These are phyloP conservation scores for Eriosoma lanigerum DNA, from an alignment of 1,140 invertebrate genomes.

Conservation along the genomic window DNA sequence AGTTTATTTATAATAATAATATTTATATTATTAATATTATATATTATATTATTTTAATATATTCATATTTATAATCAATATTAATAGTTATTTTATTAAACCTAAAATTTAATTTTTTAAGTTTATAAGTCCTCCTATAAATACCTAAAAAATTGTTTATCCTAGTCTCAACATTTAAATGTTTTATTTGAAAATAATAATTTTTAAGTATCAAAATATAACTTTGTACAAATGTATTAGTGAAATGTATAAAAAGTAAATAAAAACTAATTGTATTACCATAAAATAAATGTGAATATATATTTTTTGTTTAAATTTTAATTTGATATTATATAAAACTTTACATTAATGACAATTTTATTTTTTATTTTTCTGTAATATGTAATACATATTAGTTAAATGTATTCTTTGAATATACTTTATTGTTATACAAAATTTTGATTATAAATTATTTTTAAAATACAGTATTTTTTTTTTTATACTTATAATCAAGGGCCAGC, in stretches of 20 bases:
- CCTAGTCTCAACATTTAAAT: not conserved
- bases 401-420: too few relatives aligned
- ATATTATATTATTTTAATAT: too few relatives aligned
- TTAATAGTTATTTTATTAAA: too few relatives aligned
- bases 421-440: too few relatives aligned
- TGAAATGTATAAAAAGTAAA: not conserved
- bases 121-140: not conserved
- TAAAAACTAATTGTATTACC: not conserved
- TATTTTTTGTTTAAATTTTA: not conserved
- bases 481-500: too few relatives aligned
- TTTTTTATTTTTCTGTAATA: not conserved
- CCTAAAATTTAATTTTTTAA: too few relatives aligned
- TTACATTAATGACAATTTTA: not conserved
- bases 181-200: not conserved
- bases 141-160: not conserved
- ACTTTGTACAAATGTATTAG: not conserved
- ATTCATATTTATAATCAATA: too few relatives aligned
- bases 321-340: not conserved
- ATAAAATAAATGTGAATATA: not conserved
- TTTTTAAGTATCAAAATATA: not conserved
- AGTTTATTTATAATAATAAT: not conserved
- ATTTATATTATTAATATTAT: conserved; percentile 5
- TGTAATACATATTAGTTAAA: too few relatives aligned
- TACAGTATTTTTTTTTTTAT: too few relatives aligned
- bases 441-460: too few relatives aligned